Percentiles rank a stretch among this genome's conserved stretches.
These are phyloP conservation scores for Eleutherodactylus coqui DNA, from an alignment of 2,797 vertebrate genomes.

Conservation along the genomic window DNA sequence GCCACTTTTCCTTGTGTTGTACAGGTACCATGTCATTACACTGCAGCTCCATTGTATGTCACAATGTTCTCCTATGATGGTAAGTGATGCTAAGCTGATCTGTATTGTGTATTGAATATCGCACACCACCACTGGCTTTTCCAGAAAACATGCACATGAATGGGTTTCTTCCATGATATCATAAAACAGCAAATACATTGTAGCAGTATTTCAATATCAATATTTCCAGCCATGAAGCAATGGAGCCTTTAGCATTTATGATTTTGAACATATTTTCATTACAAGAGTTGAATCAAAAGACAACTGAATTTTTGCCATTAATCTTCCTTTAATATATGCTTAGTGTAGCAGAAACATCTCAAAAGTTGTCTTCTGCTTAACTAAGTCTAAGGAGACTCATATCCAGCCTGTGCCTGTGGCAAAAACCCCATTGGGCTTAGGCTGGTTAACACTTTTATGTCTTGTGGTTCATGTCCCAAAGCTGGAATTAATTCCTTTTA, in stretches of 20 bases:
- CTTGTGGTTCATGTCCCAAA: slow-evolving; percentile 56
- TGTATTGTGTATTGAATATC: not conserved
- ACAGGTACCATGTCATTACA: not conserved
- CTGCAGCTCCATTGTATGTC: not conserved
- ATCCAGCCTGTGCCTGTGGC: slow-evolving; percentile 49
- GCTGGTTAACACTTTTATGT: slow-evolving; percentile 61
- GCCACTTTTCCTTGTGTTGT: not conserved
- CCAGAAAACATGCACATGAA: not conserved
- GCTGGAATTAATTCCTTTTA: slow-evolving; percentile 59
- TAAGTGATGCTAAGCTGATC: not conserved
- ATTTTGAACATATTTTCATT: slow-evolving; percentile 9
- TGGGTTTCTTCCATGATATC: not conserved
- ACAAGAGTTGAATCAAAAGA: slow-evolving; percentile 10
- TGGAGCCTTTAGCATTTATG: not conserved
- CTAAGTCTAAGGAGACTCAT: slow-evolving; percentile 64
- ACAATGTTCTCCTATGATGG: not conserved
- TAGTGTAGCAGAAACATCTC: slow-evolving; percentile 69
- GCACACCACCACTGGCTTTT: not conserved
- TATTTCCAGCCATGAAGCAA: not conserved
- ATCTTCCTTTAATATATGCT: slow-evolving; percentile 71
- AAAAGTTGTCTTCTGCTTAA: slow-evolving; percentile 67
- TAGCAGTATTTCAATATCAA: not conserved
- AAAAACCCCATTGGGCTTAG: slow-evolving; percentile 56
- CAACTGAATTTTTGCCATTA: slow-evolving; percentile 55
- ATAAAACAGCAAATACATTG: not conserved